Conservation (phyloP, 2,888 invertebrate species). For the Lacanobia wlatinum region DNA sequence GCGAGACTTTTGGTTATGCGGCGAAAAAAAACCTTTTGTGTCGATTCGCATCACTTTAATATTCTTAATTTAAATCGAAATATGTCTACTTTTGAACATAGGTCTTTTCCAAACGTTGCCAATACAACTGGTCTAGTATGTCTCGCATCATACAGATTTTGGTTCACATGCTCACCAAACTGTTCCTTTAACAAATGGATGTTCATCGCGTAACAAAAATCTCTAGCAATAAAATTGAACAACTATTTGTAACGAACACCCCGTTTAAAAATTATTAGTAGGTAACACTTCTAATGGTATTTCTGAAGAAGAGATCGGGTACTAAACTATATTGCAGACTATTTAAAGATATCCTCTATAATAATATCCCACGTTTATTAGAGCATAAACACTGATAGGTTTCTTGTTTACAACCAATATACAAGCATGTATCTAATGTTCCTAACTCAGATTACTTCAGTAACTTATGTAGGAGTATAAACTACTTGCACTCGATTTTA, state of each 20-base stretch:
- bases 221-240: background rate
- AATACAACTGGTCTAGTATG: too few species aligned
- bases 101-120: too few species aligned
- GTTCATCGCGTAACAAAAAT: background rate
- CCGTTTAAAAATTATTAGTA: background rate
- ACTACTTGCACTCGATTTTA: constrained; percentile 36
- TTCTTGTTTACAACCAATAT: constrained; percentile 19
- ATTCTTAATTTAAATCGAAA: too few species aligned
- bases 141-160: too few species aligned
- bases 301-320: background rate
- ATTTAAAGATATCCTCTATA: background rate
- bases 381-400: constrained; percentile 1
- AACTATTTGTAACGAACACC: background rate
- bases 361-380: background rate
- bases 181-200: background rate
- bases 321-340: background rate
- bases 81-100: too few species aligned
- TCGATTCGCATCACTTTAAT: too few species aligned
- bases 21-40: too few species aligned
- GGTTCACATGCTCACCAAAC: background rate
- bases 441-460: constrained; percentile 24
- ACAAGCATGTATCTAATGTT: background rate
- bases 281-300: background rate
- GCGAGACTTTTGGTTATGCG: too few species aligned
- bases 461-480: constrained; percentile 11